Evolutionary conservation across 2,797 vertebrate genomes (phyloP).

Genomic region (Xenopus petersii): DNA sequence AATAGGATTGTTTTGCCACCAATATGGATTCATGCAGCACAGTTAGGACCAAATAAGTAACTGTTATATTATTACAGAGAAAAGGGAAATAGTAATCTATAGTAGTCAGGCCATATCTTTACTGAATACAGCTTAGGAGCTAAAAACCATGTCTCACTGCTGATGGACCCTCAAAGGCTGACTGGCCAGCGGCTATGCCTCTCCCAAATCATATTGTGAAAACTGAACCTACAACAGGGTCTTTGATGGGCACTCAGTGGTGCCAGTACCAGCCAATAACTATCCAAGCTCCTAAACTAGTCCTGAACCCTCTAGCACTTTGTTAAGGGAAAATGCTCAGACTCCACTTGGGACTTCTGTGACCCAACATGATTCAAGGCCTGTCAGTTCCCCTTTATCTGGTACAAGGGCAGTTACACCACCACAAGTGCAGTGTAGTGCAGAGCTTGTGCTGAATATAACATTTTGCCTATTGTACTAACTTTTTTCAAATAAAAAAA

Average conservation of each 20-base stretch:
- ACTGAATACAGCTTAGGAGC: conserved; percentile 67
- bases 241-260: conserved; percentile 73
- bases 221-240: conserved; percentile 72
- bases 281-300: conserved; percentile 67
- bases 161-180: conserved; percentile 73
- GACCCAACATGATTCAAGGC: conserved; percentile 61
- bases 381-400: conserved; percentile 68
- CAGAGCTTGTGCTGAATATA: too few relatives aligned
- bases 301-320: conserved; percentile 73
- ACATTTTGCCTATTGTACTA: too few relatives aligned
- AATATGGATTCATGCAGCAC: too few relatives aligned
- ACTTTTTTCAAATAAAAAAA: too few relatives aligned
- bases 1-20: too few relatives aligned
- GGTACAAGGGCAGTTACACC: conserved; percentile 72
- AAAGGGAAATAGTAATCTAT: too few relatives aligned
- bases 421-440: conserved; percentile 67
- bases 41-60: too few relatives aligned
- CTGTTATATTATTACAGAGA: too few relatives aligned
- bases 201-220: conserved; percentile 86
- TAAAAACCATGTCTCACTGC: conserved; percentile 66
- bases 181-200: conserved; percentile 59
- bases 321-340: conserved; percentile 73
- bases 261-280: conserved; percentile 64
- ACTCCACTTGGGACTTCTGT: conserved; percentile 66
- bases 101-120: conserved; percentile 25